phyloP scores from a whole-genome alignment of 2,113 vertebrate genomes.

The Falcunculus frontatus region DNA sequence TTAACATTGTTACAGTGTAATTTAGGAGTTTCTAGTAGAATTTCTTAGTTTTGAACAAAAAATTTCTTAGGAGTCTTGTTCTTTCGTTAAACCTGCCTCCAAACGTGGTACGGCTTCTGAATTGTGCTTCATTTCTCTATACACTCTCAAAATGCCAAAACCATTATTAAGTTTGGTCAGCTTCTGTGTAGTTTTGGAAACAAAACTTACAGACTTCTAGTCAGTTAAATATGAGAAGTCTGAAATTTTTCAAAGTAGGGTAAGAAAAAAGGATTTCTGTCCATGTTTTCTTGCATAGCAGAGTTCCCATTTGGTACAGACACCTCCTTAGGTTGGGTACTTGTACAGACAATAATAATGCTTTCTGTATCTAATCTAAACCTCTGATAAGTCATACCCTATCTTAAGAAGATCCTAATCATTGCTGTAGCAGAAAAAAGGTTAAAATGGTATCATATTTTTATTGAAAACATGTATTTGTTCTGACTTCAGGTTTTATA shows the following conservation, averaged over 20 bases:
- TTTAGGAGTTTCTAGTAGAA: neutral
- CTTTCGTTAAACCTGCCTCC: neutral
- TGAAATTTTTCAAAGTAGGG: neutral
- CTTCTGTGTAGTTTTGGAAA: neutral
- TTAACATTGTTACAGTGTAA: neutral
- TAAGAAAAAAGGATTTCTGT: neutral
- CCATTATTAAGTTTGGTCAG: neutral
- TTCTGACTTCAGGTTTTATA: neutral
- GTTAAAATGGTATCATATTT: neutral
- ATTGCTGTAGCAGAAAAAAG: neutral
- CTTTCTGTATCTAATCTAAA: neutral
- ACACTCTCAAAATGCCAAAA: neutral
- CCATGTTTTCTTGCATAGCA: accelerated
- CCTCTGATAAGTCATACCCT: neutral
- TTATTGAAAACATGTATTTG: neutral
- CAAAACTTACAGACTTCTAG: neutral
- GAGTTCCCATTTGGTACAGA: neutral
- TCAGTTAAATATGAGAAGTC: neutral
- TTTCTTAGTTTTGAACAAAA: neutral
- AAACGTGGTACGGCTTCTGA: neutral
- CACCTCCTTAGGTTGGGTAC: neutral
- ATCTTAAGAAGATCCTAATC: neutral
- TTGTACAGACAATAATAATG: neutral
- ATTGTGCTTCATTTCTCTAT: neutral
- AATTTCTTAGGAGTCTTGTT: neutral